These are phyloP conservation scores for Melieria crassipennis DNA, from an alignment of 2,888 invertebrate genomes.

Conservation along the genomic window DNA sequence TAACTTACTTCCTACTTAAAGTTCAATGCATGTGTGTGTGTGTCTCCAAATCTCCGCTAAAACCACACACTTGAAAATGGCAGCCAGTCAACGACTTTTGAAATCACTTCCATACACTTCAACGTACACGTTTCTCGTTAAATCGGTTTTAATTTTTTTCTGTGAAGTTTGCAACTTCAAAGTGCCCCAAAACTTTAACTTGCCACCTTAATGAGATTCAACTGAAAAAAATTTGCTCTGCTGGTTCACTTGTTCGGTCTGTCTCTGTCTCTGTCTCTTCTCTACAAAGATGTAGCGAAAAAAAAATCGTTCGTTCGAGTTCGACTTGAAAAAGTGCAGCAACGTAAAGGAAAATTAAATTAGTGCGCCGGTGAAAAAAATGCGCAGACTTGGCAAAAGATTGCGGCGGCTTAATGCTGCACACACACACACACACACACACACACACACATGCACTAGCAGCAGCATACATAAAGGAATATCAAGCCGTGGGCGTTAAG, in stretches of 20 bases:
- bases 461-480: neutral
- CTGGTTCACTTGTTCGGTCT: too few relatives aligned
- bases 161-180: neutral
- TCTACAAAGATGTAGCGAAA: neutral
- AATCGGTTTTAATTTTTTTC: too few relatives aligned
- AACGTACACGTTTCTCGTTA: too few relatives aligned
- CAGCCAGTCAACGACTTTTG: too few relatives aligned
- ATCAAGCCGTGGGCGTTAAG: too few relatives aligned
- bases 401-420: constrained; percentile 12
- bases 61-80: too few relatives aligned
- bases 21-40: too few relatives aligned
- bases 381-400: constrained; percentile 15
- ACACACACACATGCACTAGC: constrained; percentile 6
- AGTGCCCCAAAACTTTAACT: neutral
- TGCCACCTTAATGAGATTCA: neutral
- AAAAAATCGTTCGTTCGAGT: neutral
- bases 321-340: constrained; percentile 18
- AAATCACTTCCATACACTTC: too few relatives aligned
- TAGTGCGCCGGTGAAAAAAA: constrained; percentile 26
- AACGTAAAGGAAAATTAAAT: constrained; percentile 37
- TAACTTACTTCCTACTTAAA: too few relatives aligned
- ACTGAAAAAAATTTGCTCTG: neutral
- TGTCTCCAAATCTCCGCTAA: too few relatives aligned
- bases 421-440: constrained; percentile 14
- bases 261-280: neutral